Percentiles rank a stretch among this genome's conserved stretches.
phyloP scores from a whole-genome alignment of 1,140 invertebrate genomes.

The Arion vulgaris region DNA sequence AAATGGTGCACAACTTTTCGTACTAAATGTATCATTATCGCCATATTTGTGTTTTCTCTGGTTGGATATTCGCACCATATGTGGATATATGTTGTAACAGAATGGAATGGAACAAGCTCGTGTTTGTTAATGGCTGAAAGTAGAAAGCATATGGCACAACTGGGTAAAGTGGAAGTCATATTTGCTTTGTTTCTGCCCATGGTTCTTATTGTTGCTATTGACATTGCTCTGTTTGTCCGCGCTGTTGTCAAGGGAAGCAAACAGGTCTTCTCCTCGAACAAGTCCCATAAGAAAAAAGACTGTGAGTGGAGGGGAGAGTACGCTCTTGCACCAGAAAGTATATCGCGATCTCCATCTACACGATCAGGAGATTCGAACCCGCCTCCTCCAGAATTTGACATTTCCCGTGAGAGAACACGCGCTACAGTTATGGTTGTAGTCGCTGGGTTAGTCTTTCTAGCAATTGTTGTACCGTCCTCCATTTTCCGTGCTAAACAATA shows the following conservation, averaged over 20 bases:
- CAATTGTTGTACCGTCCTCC: slow-evolving; percentile 13
- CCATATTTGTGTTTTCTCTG: slow-evolving; percentile 31
- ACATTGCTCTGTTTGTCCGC: slow-evolving; percentile 15
- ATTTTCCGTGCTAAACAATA: slow-evolving; percentile 7
- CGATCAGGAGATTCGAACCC: slow-evolving; percentile 21
- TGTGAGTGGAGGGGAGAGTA: slow-evolving; percentile 12
- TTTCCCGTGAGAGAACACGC: slow-evolving; percentile 9
- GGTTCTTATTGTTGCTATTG: slow-evolving; percentile 30
- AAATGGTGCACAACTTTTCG: slow-evolving; percentile 37
- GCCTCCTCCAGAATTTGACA: slow-evolving; percentile 18
- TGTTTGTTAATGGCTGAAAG: slow-evolving; percentile 26
- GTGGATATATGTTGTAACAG: slow-evolving; percentile 15
- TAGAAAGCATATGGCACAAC: slow-evolving; percentile 5
- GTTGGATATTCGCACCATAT: slow-evolving; percentile 35
- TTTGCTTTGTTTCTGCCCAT: slow-evolving; percentile 28
- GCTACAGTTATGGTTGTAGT: slow-evolving; percentile 24
- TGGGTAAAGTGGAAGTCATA: slow-evolving; percentile 31
- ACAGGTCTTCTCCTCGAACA: background rate
- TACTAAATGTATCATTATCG: slow-evolving; percentile 36
- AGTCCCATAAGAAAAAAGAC: background rate
- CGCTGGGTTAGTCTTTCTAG: slow-evolving; percentile 10
- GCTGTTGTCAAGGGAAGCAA: background rate
- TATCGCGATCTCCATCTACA: background rate
- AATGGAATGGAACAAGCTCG: background rate
- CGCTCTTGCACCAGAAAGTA: background rate